A percentile compares a stretch with the other conserved stretches of the same genome.
phyloP scores from a whole-genome alignment of 2,888 invertebrate genomes.

The Choreutis nemorana region DNA sequence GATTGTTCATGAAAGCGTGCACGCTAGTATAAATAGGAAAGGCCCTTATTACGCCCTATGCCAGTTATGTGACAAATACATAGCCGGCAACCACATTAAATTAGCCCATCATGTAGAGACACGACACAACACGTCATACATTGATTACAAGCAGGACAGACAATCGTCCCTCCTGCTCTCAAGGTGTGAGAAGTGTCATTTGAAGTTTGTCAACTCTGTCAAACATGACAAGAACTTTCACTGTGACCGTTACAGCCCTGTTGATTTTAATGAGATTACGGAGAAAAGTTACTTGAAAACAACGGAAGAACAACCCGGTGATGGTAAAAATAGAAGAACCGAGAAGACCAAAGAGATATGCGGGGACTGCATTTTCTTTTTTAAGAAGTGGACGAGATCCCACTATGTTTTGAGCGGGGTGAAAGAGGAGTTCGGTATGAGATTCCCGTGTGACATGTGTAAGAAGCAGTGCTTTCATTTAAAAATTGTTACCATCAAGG shows the following conservation, averaged over 20 bases:
- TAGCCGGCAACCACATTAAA: slow-evolving; percentile 12
- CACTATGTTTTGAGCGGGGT: slow-evolving; percentile 15
- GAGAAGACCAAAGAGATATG: slow-evolving; percentile 15
- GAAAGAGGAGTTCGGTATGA: slow-evolving; percentile 12
- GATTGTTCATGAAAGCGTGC: slow-evolving; percentile 22
- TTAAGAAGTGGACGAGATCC: slow-evolving; percentile 12
- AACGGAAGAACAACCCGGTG: not conserved
- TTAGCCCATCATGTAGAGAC: slow-evolving; percentile 10
- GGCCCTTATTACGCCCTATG: slow-evolving; percentile 16
- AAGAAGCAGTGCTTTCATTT: slow-evolving; percentile 18
- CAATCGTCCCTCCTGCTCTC: not conserved
- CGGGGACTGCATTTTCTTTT: slow-evolving; percentile 21
- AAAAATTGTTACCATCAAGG: slow-evolving; percentile 19
- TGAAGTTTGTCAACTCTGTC: slow-evolving; percentile 7
- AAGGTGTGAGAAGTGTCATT: slow-evolving; percentile 10
- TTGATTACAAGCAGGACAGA: not conserved
- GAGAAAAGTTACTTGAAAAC: slow-evolving; percentile 5
- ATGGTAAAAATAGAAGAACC: slow-evolving; percentile 5
- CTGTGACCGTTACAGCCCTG: slow-evolving; percentile 5
- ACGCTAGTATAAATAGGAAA: slow-evolving; percentile 13
- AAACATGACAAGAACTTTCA: slow-evolving; percentile 14
- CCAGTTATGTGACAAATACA: slow-evolving; percentile 20
- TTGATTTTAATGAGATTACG: slow-evolving; percentile 3
- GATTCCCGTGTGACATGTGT: slow-evolving; percentile 19
- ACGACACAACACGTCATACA: slow-evolving; percentile 1